These are phyloP conservation scores for Deroptyus accipitrinus DNA, from an alignment of 2,113 vertebrate genomes.

Conservation along the genomic window DNA sequence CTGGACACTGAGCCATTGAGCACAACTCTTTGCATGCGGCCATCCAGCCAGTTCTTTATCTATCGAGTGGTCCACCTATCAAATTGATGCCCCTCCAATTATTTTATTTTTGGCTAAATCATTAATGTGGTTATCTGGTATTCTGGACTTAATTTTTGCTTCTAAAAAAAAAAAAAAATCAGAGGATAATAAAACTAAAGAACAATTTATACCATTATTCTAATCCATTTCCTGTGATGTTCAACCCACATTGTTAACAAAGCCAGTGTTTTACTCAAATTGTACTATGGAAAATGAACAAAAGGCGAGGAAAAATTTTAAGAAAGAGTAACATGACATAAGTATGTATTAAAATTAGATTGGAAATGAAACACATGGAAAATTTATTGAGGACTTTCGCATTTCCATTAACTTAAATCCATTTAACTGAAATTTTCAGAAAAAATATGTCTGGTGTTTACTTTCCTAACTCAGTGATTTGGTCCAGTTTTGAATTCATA, in stretches of 20 bases:
- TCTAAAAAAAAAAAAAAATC: neutral
- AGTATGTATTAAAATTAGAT: neutral
- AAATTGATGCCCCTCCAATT: too few relatives aligned
- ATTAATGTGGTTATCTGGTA: neutral
- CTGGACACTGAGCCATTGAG: too few relatives aligned
- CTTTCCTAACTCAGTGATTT: neutral
- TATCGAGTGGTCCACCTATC: too few relatives aligned
- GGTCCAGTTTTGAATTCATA: neutral
- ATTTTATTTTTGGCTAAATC: neutral
- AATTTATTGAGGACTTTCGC: neutral
- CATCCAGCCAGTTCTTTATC: too few relatives aligned
- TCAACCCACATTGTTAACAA: neutral
- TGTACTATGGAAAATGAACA: rapidly evolving
- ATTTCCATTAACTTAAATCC: neutral
- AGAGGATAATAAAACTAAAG: neutral
- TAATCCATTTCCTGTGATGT: neutral
- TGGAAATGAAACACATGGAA: neutral
- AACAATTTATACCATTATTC: neutral
- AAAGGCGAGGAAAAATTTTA: neutral
- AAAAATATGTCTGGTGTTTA: neutral
- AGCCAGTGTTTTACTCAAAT: neutral
- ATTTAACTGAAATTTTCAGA: neutral
- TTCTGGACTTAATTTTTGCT: neutral
- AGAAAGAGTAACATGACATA: neutral
- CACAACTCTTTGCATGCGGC: too few relatives aligned